Evolutionary conservation across 2,888 invertebrate species (phyloP).

Genomic region (Drosophila paracracens): DNA sequence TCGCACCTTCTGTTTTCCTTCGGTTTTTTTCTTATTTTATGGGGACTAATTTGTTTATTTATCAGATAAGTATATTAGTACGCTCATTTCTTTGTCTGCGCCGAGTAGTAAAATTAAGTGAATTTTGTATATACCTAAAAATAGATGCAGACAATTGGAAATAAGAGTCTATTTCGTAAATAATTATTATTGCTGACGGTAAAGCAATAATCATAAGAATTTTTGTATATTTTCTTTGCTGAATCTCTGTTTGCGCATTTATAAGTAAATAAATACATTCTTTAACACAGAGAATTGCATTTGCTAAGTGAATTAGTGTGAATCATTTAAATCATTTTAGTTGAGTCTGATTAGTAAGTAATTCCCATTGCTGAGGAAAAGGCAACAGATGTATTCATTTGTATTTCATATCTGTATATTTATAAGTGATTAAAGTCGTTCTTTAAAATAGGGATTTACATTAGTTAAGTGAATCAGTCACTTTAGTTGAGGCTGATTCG

Average conservation of each 20-base stretch:
- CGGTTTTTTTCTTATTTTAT: background rate
- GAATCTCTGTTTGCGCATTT: background rate
- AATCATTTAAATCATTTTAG: background rate
- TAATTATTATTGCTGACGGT: background rate
- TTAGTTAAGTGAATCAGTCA: background rate
- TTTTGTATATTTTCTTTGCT: background rate
- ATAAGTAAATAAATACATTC: background rate
- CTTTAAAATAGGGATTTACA: background rate
- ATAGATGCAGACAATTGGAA: background rate
- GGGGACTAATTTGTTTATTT: constrained; percentile 25
- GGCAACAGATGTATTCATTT: background rate
- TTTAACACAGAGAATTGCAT: background rate
- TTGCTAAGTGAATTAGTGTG: background rate
- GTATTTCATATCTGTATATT: background rate
- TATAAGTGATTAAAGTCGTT: background rate
- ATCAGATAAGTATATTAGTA: constrained; percentile 27
- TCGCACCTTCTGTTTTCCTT: constrained; percentile 39
- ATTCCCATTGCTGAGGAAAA: background rate
- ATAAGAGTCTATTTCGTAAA: background rate
- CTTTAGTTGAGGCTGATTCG: background rate
- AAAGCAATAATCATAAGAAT: background rate
- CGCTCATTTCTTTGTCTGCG: constrained; percentile 8
- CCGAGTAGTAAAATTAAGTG: background rate
- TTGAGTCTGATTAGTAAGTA: background rate
- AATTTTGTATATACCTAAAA: background rate